Percentiles rank a stretch among this genome's conserved stretches.
phyloP scores from a whole-genome alignment of 37 sponge, comb jelly and placozoan species.

The Diacarnus erythraeanus region DNA sequence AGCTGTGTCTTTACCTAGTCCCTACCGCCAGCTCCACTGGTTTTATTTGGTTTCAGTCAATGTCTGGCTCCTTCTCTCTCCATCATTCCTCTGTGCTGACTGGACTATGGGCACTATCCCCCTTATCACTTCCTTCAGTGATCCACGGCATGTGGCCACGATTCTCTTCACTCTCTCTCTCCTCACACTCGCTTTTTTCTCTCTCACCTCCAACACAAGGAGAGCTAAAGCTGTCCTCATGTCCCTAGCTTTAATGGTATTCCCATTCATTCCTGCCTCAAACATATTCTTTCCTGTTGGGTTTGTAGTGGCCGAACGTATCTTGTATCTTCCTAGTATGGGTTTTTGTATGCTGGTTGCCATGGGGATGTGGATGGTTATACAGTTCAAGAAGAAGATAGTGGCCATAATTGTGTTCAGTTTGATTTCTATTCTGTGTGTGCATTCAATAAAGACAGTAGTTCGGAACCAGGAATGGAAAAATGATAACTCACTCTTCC shows the following conservation, averaged over 20 bases:
- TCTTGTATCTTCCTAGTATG: constrained; percentile 90
- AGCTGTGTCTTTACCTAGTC: constrained; percentile 59
- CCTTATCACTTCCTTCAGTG: constrained; percentile 63
- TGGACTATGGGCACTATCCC: constrained; percentile 96
- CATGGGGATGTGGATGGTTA: constrained; percentile 6
- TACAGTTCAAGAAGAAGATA: not conserved
- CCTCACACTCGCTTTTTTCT: not conserved
- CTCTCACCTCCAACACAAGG: not conserved
- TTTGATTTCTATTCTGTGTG: constrained; percentile 23
- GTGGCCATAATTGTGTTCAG: not conserved
- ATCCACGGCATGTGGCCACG: constrained; percentile 76
- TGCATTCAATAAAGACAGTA: constrained; percentile 67
- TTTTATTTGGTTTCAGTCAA: constrained; percentile 79
- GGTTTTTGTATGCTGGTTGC: constrained; percentile 39
- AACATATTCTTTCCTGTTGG: constrained; percentile 97
- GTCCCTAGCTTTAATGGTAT: constrained; percentile 73
- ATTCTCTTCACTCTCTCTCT: constrained; percentile 24
- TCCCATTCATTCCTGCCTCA: constrained; percentile 96
- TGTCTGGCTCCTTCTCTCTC: constrained; percentile 70
- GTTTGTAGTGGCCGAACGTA: constrained; percentile 94
- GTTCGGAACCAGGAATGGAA: constrained; percentile 77
- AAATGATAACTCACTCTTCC: constrained; percentile 65
- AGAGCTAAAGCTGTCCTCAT: constrained; percentile 40
- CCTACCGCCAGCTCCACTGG: constrained; percentile 86
- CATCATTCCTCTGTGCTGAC: constrained; percentile 80